Base-by-base conservation (phyloP, 2,888 invertebrate genomes). In the Eumacrocentrus americanus region DNA sequence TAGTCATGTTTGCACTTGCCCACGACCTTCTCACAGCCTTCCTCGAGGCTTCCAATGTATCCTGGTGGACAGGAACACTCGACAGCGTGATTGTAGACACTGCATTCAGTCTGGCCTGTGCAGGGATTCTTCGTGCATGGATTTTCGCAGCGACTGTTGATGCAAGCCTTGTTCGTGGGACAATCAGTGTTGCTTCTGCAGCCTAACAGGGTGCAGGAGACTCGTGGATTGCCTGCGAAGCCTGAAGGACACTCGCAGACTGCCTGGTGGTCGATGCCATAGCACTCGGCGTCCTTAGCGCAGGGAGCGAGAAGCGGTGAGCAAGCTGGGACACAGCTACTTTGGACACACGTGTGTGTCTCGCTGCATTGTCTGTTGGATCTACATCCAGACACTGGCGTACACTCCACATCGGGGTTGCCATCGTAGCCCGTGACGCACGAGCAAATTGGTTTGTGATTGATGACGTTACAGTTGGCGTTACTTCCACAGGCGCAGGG, bases 401-500 rank as follows among this genome's bases (percentile, higher is more conserved):
- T 85, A 77, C 95, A 95, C 70, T 91, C 90, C 7, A 90, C 87
- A 72, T 91, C 89, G 23, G 94, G 91, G 77, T 93, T 92, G 55
- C 95, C 95, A 64, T 92, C 89, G 70, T 87, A 95, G 46, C 93
- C 94, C 72, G 88, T 87, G 62, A 86, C 85, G 78, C 95, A 95
- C 0, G 92, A 90, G 73, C 95, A 95, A 0, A 93, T 89, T 0
- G 94, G 93, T 77, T 92, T 92, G 74, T 95, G 95, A 73, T 91
- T 87, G 79, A 87, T 88, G 64, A 94, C 90, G 72, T 89, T 86
- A 76, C 95, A 95, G 67, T 92, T 89, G 1, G 95, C 90, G 74
- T 93, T 91, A 0, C 89, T 85, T 38, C 94, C 95, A 75, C 94
- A 94, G 64, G 89, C 88, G 76, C 95, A 95, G 3, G 94, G 94